Conservation (phyloP, 2,113 vertebrate species). For the Hemibagrus wyckioides region DNA sequence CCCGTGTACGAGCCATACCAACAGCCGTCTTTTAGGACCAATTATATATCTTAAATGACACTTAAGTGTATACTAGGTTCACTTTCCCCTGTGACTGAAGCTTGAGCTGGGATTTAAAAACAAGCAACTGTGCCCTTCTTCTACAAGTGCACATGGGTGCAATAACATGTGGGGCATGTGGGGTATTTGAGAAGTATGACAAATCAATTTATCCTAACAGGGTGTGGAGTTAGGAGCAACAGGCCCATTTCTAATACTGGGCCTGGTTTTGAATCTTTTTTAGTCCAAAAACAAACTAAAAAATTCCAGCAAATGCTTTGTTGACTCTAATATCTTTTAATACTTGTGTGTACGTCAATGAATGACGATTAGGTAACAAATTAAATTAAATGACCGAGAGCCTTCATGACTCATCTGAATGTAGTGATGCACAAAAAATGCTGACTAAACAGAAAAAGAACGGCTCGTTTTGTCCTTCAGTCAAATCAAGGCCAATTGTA, state of each 20-base stretch:
- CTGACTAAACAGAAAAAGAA: neutral
- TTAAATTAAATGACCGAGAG: neutral
- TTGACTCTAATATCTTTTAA: neutral
- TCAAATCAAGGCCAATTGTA: no score
- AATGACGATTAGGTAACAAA: neutral
- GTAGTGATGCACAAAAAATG: neutral
- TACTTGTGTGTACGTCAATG: neutral
- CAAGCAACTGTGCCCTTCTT: neutral
- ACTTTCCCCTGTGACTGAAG: neutral
- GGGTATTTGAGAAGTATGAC: neutral
- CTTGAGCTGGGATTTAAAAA: neutral
- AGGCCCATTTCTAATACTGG: neutral
- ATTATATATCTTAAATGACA: conserved; percentile 1
- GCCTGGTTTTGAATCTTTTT: neutral
- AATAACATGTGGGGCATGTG: neutral
- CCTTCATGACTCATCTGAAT: neutral
- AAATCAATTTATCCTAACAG: neutral
- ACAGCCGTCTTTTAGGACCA: neutral
- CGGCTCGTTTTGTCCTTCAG: neutral
- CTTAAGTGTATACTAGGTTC: neutral
- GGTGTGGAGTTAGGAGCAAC: neutral
- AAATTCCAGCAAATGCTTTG: neutral
- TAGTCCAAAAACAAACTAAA: neutral
- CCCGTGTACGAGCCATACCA: neutral
- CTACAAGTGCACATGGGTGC: neutral